Conservation (phyloP, 2,797 vertebrate species). For the Alcedo atthis region DNA sequence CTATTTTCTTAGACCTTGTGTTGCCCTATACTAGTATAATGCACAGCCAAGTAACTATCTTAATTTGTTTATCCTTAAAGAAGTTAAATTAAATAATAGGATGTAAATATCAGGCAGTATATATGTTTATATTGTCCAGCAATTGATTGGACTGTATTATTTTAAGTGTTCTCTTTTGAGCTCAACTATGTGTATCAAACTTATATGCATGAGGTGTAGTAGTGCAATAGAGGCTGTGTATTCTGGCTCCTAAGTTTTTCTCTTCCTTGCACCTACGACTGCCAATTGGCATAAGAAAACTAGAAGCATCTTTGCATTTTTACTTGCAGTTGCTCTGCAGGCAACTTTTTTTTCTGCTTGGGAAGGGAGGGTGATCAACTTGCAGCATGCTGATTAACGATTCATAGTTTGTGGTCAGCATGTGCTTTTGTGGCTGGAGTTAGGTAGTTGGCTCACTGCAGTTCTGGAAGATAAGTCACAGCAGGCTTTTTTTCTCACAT, state of each 20-base stretch:
- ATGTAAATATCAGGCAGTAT: not conserved
- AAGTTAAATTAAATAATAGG: not conserved
- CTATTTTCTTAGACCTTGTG: not conserved
- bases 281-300: not conserved
- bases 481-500: not conserved
- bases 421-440: not conserved
- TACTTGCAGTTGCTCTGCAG: not conserved
- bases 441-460: not conserved
- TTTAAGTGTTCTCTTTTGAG: not conserved
- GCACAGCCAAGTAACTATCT: not conserved
- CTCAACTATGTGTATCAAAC: not conserved
- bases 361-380: not conserved
- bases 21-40: not conserved
- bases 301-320: not conserved
- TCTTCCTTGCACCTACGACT: not conserved
- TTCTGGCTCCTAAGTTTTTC: not conserved
- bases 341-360: not conserved
- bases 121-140: not conserved
- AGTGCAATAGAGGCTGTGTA: not conserved
- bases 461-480: not conserved
- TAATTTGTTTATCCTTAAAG: not conserved
- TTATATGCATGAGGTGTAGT: accelerated
- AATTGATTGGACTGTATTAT: not conserved
- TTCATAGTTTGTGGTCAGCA: not conserved
- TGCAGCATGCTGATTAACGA: not conserved